These are phyloP conservation scores for Ommatoiulus sabulosus DNA, from an alignment of 2,888 invertebrate genomes.

Conservation along the genomic window DNA sequence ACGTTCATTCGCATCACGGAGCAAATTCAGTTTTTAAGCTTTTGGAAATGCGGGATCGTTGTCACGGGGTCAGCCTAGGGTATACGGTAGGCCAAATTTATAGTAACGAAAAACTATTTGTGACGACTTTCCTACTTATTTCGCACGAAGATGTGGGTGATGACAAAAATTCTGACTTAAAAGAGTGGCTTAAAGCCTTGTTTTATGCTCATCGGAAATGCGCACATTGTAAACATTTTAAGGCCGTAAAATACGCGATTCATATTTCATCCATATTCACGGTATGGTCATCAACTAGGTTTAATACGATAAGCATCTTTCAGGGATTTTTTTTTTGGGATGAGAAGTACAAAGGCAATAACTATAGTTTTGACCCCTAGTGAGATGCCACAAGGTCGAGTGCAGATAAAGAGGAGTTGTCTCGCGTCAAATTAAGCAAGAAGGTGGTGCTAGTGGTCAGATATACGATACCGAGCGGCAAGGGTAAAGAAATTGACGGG, in stretches of 20 bases:
- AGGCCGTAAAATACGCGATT: neutral
- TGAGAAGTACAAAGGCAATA: conserved; percentile 24
- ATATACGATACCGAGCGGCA: conserved; percentile 40
- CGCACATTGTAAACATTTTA: conserved; percentile 7
- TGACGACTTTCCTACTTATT: neutral
- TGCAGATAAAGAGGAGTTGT: conserved; percentile 36
- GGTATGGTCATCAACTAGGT: conserved; percentile 7
- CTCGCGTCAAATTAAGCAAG: conserved; percentile 27
- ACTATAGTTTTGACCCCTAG: conserved; percentile 13
- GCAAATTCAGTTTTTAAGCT: neutral
- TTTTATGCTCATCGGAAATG: conserved; percentile 6
- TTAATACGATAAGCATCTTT: conserved; percentile 26
- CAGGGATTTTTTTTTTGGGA: neutral
- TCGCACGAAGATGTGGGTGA: neutral
- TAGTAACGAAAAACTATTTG: neutral
- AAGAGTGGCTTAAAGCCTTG: neutral
- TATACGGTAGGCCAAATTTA: neutral
- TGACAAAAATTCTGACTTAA: neutral
- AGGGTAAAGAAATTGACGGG: neutral
- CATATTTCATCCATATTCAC: neutral
- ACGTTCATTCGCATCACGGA: neutral
- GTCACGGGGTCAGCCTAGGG: neutral
- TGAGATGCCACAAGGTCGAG: conserved; percentile 36
- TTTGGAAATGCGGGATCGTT: neutral
- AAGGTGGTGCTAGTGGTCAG: conserved; percentile 39